Conservation (phyloP, 2,113 vertebrate genomes). For the Tetraodon nigroviridis region DNA sequence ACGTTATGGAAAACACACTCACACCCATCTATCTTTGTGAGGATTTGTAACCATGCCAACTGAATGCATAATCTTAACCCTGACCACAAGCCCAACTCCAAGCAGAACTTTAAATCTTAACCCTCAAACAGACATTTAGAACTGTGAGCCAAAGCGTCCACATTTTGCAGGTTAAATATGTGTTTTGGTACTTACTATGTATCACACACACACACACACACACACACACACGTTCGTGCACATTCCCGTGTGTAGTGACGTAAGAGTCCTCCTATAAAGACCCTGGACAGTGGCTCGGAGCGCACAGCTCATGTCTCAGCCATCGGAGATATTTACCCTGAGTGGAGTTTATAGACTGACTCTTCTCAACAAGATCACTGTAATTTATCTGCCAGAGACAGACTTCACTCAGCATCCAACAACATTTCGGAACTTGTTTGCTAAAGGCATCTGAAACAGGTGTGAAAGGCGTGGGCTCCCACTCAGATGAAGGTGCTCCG, state of each 20-base stretch:
- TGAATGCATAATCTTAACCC: too few species aligned
- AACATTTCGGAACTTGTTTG: not conserved
- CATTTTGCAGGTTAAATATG: too few species aligned
- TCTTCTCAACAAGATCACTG: not conserved
- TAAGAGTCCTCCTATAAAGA: constrained; percentile 43
- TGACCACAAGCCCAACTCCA: too few species aligned
- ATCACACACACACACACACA: not conserved
- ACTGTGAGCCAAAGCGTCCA: too few species aligned
- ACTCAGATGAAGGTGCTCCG: constrained; percentile 28
- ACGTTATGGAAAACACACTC: not conserved
- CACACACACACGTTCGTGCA: not conserved
- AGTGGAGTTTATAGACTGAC: constrained; percentile 15
- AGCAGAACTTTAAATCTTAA: too few species aligned
- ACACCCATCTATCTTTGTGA: too few species aligned
- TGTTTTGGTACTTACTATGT: not conserved
- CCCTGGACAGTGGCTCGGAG: not conserved
- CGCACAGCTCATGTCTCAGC: constrained; percentile 13
- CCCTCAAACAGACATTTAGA: too few species aligned
- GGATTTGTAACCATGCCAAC: too few species aligned
- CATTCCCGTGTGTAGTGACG: constrained; percentile 35
- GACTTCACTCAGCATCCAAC: not conserved
- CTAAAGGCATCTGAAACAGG: too few species aligned
- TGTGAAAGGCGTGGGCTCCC: too few species aligned
- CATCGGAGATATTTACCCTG: not conserved
- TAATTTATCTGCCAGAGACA: not conserved